phyloP scores from a whole-genome alignment of 1,140 invertebrate species.

The Sycobia sp. region DNA sequence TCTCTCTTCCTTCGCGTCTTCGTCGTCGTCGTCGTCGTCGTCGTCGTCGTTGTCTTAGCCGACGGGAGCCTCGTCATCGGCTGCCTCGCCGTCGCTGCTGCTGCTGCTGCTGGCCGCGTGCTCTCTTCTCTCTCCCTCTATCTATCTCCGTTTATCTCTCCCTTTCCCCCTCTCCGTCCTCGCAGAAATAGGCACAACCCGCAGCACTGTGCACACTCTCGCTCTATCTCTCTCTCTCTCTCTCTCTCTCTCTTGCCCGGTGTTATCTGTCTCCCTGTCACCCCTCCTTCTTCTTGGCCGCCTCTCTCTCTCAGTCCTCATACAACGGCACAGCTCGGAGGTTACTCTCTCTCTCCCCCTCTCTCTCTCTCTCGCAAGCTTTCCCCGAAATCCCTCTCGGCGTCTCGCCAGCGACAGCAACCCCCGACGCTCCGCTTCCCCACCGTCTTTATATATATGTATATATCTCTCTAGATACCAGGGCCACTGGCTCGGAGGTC shows the following conservation, averaged over 20 bases:
- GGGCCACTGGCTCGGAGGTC: too few species aligned
- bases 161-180: not conserved
- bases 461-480: too few species aligned
- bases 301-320: too few species aligned
- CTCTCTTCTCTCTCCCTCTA: not conserved
- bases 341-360: not conserved
- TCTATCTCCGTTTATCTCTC: not conserved
- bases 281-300: not conserved
- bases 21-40: too few species aligned
- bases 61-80: not conserved
- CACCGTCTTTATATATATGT: too few species aligned
- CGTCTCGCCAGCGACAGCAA: too few species aligned
- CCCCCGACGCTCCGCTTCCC: too few species aligned
- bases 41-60: not conserved
- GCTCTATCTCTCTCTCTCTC: not conserved
- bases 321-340: too few species aligned
- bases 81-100: not conserved
- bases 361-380: not conserved
- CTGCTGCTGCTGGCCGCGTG: not conserved
- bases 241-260: constrained; percentile 6
- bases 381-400: too few species aligned
- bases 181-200: constrained; percentile 13
- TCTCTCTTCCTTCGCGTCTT: too few species aligned
- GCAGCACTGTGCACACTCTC: constrained; percentile 9
- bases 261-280: constrained; percentile 10